phyloP scores from a whole-genome alignment of 1,140 invertebrate species.

The Nixonia krombeini region DNA sequence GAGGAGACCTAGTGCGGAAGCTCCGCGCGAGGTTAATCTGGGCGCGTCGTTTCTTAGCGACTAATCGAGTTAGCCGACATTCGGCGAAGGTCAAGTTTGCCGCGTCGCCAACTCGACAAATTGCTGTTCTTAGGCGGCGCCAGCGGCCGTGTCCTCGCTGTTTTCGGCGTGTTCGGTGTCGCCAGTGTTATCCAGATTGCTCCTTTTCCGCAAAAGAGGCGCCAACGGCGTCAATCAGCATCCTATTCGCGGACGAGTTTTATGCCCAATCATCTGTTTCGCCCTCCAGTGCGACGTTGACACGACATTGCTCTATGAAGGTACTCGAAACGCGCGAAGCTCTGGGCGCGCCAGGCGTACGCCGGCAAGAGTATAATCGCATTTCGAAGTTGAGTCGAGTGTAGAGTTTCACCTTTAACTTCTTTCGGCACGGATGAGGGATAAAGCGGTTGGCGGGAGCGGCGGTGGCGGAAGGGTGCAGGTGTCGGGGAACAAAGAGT shows the following conservation, averaged over 20 bases:
- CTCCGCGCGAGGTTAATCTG: too few species aligned
- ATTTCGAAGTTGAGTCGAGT: slow-evolving; percentile 40
- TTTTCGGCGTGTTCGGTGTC: too few species aligned
- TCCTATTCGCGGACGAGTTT: slow-evolving; percentile 33
- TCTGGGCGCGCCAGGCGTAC: not conserved
- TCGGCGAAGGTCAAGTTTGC: not conserved
- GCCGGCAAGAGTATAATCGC: slow-evolving; percentile 44
- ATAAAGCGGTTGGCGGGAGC: slow-evolving; percentile 1
- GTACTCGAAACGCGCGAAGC: not conserved
- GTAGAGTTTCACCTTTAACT: slow-evolving; percentile 47
- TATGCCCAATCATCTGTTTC: slow-evolving; percentile 43
- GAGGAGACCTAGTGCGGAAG: too few species aligned
- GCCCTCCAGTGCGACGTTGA: slow-evolving; percentile 33
- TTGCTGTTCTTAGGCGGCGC: not conserved
- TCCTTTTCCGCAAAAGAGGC: slow-evolving; percentile 42
- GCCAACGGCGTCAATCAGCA: slow-evolving; percentile 41
- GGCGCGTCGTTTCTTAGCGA: not conserved
- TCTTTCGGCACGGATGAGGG: slow-evolving; percentile 10
- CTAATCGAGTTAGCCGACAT: not conserved
- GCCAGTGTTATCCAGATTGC: slow-evolving; percentile 26
- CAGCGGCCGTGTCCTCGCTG: slow-evolving; percentile 12
- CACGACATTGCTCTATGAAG: slow-evolving; percentile 8
- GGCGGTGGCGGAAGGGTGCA: not conserved
- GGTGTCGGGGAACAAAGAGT: slow-evolving; percentile 1
- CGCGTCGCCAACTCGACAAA: not conserved